phyloP scores from a whole-genome alignment of 2,113 vertebrate genomes.

The Ciconia maguari region DNA sequence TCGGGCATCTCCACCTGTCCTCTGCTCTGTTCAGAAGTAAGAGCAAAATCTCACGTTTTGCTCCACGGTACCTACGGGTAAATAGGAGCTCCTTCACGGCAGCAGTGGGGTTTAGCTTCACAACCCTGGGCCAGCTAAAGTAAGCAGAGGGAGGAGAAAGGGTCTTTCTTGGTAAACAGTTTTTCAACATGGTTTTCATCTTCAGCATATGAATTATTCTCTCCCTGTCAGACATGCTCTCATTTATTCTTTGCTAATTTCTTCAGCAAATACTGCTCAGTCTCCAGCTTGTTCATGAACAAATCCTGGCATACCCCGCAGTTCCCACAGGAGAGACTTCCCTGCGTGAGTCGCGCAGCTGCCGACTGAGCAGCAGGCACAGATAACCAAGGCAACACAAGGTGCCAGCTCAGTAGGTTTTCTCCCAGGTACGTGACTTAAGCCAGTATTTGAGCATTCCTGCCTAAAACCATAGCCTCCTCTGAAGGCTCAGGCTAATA shows the following conservation, averaged over 20 bases:
- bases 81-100: background rate
- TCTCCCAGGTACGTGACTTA: background rate
- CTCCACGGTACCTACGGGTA: background rate
- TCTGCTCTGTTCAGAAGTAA: background rate
- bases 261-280: background rate
- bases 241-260: background rate
- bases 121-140: background rate
- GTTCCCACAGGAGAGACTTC: background rate
- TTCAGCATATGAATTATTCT: background rate
- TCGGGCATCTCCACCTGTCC: rapidly evolving
- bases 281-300: background rate
- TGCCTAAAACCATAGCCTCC: background rate
- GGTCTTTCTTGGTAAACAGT: background rate
- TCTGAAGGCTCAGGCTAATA: background rate
- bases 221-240: background rate
- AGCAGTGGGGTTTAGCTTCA: background rate
- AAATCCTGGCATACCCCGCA: background rate
- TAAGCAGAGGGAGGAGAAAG: background rate
- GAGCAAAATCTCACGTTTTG: background rate
- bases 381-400: background rate
- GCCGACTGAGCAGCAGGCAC: background rate
- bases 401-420: background rate
- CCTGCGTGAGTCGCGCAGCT: background rate
- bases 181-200: background rate
- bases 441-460: background rate